Base-by-base conservation (phyloP, 2,888 invertebrate genomes). In the Colletes collaris region DNA sequence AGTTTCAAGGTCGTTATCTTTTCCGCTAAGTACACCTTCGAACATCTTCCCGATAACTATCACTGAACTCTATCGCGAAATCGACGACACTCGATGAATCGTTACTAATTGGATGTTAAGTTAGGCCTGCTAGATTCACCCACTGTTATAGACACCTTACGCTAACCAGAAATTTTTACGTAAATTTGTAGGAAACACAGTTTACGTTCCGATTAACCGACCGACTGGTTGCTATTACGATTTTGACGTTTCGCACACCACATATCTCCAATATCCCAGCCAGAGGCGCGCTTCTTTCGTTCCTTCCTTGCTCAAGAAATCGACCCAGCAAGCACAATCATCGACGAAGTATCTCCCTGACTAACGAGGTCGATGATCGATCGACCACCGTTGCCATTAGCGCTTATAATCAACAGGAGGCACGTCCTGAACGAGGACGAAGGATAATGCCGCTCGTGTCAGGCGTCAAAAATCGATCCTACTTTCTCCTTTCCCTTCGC, bases 1-100 rank as follows among this genome's bases (percentile, higher is more conserved):
- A 73, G 63, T 82, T 76, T 82, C 71, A 56, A 69, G 81, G 74
- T 53, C 64, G 76, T 79, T 84, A 84, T 81, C 76, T 76, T 75
- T 67, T 37, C 13, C 69, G 55, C 65, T 44, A 52, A 68, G 35
- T 52, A 49, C 65, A 50, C 52, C 65, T 16, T 49, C 66, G 37
- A 27, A 58, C 55, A 35, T 6, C 49, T 19, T 16, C 35, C n/a
- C 16, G 59, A 53, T 16, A 50, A 59, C 37, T 59, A 60, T 76
- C 77, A 63, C 77, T 58, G 55, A 52, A 66, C 40, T 50, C 35
- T 27, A 35, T 53, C 70, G 16, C 71, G 71, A 19, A 58, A 52
- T 62, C 79, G 62, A 59, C 27, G 46, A 13, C 66, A 76, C 72
- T 40, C 13, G 46, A 53, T 3, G 58, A 64, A 52, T 65, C 60